phyloP scores from a whole-genome alignment of 2,113 vertebrate genomes.

The Myotis yumanensis region DNA sequence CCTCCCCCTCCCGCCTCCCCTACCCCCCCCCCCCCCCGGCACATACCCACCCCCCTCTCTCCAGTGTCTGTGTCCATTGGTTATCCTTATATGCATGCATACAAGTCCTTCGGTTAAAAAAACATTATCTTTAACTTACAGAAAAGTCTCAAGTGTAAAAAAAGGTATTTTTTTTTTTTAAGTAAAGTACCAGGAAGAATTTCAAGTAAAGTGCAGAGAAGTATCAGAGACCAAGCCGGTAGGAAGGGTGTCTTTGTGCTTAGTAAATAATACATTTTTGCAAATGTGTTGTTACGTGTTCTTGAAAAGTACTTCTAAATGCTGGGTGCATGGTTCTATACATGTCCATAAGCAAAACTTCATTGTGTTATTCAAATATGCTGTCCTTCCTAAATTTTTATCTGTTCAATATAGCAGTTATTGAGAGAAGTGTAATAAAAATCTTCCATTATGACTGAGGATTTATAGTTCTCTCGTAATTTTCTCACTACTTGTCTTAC shows the following conservation, averaged over 20 bases:
- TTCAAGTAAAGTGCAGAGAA: neutral
- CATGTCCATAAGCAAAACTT: neutral
- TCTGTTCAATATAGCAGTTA: neutral
- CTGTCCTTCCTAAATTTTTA: neutral
- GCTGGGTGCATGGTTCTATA: neutral
- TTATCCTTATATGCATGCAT: no score
- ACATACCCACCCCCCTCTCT: no score
- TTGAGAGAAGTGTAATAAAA: neutral
- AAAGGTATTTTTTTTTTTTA: neutral
- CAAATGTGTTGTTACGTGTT: neutral
- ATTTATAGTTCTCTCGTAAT: neutral
- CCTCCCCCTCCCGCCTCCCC: no score
- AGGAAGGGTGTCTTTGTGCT: neutral
- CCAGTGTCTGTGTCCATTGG: no score
- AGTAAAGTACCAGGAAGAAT: neutral
- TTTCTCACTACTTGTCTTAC: neutral
- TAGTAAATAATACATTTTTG: neutral
- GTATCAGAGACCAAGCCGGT: neutral
- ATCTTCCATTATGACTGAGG: neutral
- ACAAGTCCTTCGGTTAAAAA: no score
- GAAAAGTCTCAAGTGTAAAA: neutral
- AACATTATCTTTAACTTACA: neutral
- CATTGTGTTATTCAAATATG: constrained; percentile 3
- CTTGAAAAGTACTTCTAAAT: constrained; percentile 16
- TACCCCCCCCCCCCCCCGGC: no score